Conservation (phyloP, 1,140 invertebrate species). For the Battus philenor region DNA sequence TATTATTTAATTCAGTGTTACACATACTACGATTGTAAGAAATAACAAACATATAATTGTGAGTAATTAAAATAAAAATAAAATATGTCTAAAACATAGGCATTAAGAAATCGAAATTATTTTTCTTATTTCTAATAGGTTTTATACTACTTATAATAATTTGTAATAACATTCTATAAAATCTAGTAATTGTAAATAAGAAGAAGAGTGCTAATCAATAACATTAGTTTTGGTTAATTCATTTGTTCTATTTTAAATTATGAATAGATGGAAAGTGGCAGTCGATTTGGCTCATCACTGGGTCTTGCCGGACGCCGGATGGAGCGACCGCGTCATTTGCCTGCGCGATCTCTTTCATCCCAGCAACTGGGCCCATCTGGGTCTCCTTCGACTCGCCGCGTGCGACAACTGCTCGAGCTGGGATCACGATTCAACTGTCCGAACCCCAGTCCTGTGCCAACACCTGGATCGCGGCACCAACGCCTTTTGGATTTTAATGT, state of each 20-base stretch:
- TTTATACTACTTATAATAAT: too few species aligned
- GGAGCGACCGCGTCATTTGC: conserved; percentile 69
- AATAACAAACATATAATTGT: too few species aligned
- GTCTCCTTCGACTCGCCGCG: conserved; percentile 84
- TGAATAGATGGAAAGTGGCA: conserved; percentile 77
- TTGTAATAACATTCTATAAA: too few species aligned
- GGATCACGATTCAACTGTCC: conserved; percentile 77
- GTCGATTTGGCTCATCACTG: conserved; percentile 74
- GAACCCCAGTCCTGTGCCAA: conserved; percentile 81
- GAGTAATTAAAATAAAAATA: too few species aligned
- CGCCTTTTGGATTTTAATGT: conserved; percentile 92
- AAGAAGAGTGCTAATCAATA: too few species aligned
- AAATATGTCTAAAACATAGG: too few species aligned
- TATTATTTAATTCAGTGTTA: too few species aligned
- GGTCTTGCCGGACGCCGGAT: conserved; percentile 76
- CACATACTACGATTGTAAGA: too few species aligned
- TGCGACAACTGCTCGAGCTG: conserved; percentile 87
- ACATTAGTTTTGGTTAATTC: neutral
- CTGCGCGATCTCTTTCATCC: conserved; percentile 80
- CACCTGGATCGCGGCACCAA: conserved; percentile 85
- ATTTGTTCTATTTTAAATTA: neutral
- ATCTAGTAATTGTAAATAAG: too few species aligned
- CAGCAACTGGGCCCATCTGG: conserved; percentile 77
- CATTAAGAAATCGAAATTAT: too few species aligned
- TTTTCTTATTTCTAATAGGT: too few species aligned